Conservation (phyloP, 2,113 vertebrate species). For the Galbula dea region DNA sequence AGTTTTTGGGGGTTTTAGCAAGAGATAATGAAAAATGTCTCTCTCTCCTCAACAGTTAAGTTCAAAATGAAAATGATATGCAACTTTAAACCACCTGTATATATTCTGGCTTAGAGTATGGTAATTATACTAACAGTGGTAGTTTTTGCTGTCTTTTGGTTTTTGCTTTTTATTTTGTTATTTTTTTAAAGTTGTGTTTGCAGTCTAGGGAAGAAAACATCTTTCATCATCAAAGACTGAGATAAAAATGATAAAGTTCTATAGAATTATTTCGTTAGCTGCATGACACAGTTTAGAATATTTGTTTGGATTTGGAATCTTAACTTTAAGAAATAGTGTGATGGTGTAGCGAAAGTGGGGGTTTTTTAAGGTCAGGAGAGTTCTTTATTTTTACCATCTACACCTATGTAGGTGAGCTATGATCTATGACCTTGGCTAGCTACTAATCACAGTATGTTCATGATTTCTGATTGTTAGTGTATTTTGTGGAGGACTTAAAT, state of each 20-base stretch:
- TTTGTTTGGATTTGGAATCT: background rate
- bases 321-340: background rate
- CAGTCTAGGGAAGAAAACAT: background rate
- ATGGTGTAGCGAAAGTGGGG: background rate
- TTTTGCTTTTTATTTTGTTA: too few species aligned
- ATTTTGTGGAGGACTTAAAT: background rate
- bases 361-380: background rate
- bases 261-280: background rate
- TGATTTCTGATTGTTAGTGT: background rate
- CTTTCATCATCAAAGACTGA: background rate
- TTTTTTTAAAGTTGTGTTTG: background rate
- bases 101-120: background rate
- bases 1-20: too few species aligned
- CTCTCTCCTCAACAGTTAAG: background rate
- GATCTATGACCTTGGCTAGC: background rate
- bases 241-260: background rate
- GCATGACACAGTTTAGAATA: background rate
- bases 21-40: background rate
- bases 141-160: rapidly evolving
- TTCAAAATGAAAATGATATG: background rate
- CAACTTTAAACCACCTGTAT: background rate
- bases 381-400: background rate
- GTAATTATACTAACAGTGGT: background rate
- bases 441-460: background rate
- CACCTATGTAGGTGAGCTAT: background rate